These are phyloP conservation scores for Leontocebus nigricollis DNA, from an alignment of 2,797 vertebrate species.

Conservation along the genomic window DNA sequence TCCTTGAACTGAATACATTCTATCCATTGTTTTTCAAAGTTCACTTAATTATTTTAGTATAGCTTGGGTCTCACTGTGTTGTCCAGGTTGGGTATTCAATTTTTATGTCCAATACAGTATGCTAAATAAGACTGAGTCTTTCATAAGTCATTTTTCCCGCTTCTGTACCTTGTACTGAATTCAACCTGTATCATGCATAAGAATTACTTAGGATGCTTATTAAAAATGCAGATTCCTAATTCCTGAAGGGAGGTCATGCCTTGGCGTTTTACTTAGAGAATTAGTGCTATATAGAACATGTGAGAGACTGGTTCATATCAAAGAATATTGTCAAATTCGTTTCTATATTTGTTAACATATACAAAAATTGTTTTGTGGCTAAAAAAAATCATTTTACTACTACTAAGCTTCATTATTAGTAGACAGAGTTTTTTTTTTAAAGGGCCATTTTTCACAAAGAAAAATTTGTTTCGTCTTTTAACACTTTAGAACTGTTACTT, in stretches of 20 bases:
- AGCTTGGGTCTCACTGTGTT: background rate
- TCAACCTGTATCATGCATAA: background rate
- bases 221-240: background rate
- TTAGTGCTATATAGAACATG: background rate
- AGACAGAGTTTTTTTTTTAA: background rate
- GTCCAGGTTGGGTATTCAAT: background rate
- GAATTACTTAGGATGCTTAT: background rate
- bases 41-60: background rate
- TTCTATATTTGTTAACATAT: background rate
- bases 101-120: background rate
- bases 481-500: background rate
- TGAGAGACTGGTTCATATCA: background rate
- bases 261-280: background rate
- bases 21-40: background rate
- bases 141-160: background rate
- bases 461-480: background rate
- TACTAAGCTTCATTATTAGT: background rate
- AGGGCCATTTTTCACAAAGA: background rate
- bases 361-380: background rate
- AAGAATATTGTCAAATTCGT: background rate
- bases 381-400: background rate
- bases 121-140: background rate
- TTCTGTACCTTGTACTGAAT: background rate
- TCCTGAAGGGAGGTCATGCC: background rate
- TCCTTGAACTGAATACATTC: background rate